phyloP scores from a whole-genome alignment of 2,113 vertebrate species.

The Ochotona curzoniae region DNA sequence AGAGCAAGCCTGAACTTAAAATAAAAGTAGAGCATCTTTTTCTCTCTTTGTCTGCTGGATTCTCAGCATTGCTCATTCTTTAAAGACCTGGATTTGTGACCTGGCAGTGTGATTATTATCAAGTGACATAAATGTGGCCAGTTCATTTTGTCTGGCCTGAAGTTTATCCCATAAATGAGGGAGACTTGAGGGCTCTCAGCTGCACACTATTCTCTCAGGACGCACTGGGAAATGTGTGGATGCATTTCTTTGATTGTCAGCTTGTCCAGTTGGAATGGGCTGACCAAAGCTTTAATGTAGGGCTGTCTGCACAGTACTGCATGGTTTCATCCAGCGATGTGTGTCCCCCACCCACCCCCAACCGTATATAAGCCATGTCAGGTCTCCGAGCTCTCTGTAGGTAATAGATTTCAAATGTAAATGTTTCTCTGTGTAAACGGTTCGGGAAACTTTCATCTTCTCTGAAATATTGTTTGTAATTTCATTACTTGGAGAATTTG shows the following conservation, averaged over 20 bases:
- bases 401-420: background rate
- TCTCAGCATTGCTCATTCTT: background rate
- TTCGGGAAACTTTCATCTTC: constrained; percentile 32
- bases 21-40: too few species aligned
- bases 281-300: background rate
- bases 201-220: too few species aligned
- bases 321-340: too few species aligned
- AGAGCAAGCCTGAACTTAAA: background rate
- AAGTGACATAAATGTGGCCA: background rate
- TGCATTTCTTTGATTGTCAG: background rate
- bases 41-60: background rate
- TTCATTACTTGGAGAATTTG: background rate
- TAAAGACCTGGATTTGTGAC: background rate
- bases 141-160: background rate
- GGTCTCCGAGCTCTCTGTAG: background rate
- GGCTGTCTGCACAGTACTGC: background rate
- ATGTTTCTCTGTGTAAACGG: background rate
- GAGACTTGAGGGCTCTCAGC: background rate
- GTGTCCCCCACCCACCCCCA: too few species aligned
- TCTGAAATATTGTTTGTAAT: constrained; percentile 36
- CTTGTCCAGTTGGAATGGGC: background rate
- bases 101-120: background rate
- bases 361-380: background rate
- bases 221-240: background rate
- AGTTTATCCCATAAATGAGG: background rate